Base-by-base conservation (phyloP, 2,888 invertebrate genomes). In the Athetis lepigone region DNA sequence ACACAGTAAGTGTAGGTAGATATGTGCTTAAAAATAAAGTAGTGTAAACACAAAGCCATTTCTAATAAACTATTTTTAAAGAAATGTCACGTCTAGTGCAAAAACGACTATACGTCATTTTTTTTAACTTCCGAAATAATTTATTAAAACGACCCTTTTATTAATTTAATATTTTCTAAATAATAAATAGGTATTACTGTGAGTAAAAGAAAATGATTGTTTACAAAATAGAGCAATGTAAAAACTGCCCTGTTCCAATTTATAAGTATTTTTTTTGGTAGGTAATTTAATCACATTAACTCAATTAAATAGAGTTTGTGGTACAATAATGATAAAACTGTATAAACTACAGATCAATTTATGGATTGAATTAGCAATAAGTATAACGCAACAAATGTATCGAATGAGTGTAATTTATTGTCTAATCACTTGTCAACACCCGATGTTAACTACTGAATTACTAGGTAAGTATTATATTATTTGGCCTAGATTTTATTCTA, bases 401-500 rank as follows among this genome's bases (percentile, higher is more conserved):
- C 27, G 55, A 64, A 74, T 68, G 74, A 65, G 56, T 67, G 65
- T 69, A 62, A 77, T 84, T 89, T 90, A 90, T 90, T 90, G 90
- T 90, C 90, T 88, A 87, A 79, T 89, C 90, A 90, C 90, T 81
- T 85, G 43, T 81, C 58, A 62, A 67, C 70, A 52, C 33, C 60
- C 54, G 64, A 74, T 70, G 63, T 63, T 64, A 56, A 57, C 66
- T 81, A 81, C 55, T 52, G 62, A 69, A 57, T 69, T 67, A 62
- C 57, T 70, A 71, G 51, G 33, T 68, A 68, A 62, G 43, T 75
- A 58, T 61, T 52, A 57, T 55, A 49, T 51, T 62, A 74, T 82
- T 80, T 77, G 71, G 80, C 78, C 72, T 82, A 75, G 49, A 59
- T 37, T 49, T 68, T 50, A 67, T 43, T 59, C 70, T 69, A 75